Base-by-base conservation (phyloP, 2,888 invertebrate species). In the Allygus modestus region DNA sequence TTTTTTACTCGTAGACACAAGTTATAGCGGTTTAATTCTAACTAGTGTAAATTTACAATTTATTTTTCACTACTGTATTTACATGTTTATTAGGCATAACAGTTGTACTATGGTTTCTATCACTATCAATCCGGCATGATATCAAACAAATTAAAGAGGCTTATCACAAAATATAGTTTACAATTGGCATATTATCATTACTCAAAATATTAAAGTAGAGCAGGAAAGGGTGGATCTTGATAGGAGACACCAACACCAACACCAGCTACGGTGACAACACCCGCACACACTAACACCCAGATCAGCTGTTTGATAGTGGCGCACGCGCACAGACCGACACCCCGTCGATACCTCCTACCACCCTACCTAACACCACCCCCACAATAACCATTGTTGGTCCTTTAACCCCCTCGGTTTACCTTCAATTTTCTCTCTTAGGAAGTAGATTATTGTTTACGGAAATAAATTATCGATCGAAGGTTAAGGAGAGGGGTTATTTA, bases 231-330 rank as follows among this genome's bases (percentile, higher is more conserved):
- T 23, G 58, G 58, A 26, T 20, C n/a, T 58, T 23, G 58, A 15
- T 9, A 51, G 51, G 0, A 54, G 28, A 65, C 65, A 4, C 0
- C 20, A 1, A 54, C 65, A 65, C 65, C 28, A 65, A 0, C 28
- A 23, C 58, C 58, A 23, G 58, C 20, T 23, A 23, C 58, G 15
- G 15, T 1, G 65, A 2, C 65, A 65, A 28, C 65, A 65, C 26
- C 65, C 65, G 65, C 28, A 65, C 65, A 65, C 26, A 65, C 65
- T 65, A 28, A 31, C 58, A 58, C 58, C n/a, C 26, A 15, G 65
- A 65, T 65, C 65, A 65, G 65, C 65, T 65, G 65, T 28, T 65
- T 11, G 4, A 0, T 31, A 4, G 20, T 4, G 58, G 28, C 65
- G 65, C 31, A 11, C 12, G 28, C 28, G 65, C 31, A 31, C 58